Conservation (phyloP, 2,797 vertebrate genomes). For the Vespertilio murinus region DNA sequence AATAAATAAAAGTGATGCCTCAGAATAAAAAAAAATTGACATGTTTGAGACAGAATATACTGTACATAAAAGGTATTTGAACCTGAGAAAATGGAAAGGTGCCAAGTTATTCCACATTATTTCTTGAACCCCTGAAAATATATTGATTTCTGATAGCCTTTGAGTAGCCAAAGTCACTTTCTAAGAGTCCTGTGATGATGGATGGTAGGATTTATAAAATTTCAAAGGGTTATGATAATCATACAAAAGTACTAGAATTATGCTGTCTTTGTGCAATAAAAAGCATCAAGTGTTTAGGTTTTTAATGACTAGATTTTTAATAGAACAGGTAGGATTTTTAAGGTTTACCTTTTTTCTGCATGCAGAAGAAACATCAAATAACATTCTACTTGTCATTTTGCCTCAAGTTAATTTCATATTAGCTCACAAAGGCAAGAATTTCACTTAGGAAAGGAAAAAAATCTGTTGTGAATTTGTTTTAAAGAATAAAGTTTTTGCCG, state of each 20-base stretch:
- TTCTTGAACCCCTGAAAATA: background rate
- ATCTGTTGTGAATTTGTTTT: background rate
- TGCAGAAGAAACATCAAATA: slow-evolving; percentile 9
- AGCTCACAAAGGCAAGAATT: slow-evolving; percentile 24
- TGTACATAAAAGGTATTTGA: background rate
- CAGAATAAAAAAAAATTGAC: background rate
- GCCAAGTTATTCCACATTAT: background rate
- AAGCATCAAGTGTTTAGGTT: background rate
- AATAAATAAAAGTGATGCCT: too few relatives aligned
- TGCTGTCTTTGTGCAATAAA: slow-evolving; percentile 29
- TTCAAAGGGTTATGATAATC: slow-evolving; percentile 20
- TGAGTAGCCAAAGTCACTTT: background rate
- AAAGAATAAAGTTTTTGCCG: background rate
- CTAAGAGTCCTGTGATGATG: background rate
- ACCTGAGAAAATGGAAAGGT: background rate
- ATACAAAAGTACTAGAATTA: background rate
- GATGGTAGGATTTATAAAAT: background rate
- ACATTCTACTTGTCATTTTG: slow-evolving; percentile 8
- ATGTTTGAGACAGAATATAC: slow-evolving; percentile 27
- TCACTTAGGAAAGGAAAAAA: background rate
- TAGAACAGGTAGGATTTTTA: background rate
- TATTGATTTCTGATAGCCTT: background rate
- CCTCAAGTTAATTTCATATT: background rate
- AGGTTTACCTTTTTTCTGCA: background rate
- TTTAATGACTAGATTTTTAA: background rate